Percentiles rank a stretch among this genome's conserved stretches.
Evolutionary conservation across 2,797 vertebrate species (phyloP).

Genomic region (Rousettus madagascariensis): DNA sequence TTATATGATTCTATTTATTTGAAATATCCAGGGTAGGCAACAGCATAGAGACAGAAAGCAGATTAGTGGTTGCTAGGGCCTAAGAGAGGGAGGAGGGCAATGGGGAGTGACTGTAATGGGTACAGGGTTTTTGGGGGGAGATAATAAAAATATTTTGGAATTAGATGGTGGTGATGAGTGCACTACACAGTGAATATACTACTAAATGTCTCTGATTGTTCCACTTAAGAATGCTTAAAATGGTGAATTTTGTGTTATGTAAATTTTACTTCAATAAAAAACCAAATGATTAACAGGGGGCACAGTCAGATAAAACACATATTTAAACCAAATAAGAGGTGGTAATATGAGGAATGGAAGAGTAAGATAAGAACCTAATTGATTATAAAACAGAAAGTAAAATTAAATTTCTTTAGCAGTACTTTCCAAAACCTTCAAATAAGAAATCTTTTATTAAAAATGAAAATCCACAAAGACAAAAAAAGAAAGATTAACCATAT

Average conservation of each 20-base stretch:
- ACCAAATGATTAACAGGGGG: neutral
- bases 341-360: neutral
- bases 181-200: neutral
- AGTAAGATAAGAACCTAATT: neutral
- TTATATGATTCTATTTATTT: neutral
- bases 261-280: neutral
- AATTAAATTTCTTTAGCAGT: slow-evolving; percentile 49
- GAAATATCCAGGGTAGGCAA: neutral
- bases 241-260: neutral
- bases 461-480: slow-evolving; percentile 26
- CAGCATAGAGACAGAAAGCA: neutral
- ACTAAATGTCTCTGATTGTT: neutral
- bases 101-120: neutral
- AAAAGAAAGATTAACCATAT: neutral
- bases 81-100: neutral
- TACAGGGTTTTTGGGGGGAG: neutral
- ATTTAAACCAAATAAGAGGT: neutral
- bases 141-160: neutral
- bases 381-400: neutral
- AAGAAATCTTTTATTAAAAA: slow-evolving; percentile 56
- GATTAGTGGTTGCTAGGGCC: neutral
- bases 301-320: neutral
- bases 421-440: slow-evolving; percentile 9
- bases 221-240: neutral
- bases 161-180: neutral